These are phyloP conservation scores for Poeciliopsis paucimaculata DNA, from an alignment of 2,797 vertebrate species.

Conservation along the genomic window DNA sequence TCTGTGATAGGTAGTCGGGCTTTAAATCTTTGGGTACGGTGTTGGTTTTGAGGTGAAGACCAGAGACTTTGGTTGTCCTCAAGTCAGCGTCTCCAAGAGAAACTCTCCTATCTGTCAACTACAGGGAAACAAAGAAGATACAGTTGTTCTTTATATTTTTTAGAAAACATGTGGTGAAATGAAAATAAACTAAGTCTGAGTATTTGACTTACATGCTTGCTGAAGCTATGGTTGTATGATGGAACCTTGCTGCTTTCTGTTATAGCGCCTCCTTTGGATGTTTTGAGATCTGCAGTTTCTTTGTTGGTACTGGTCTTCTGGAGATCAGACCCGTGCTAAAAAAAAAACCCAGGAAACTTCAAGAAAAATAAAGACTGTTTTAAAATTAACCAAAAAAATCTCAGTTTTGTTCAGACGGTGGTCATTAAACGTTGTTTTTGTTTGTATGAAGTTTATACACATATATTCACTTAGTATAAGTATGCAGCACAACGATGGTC, in stretches of 20 bases:
- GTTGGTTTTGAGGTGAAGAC: conserved; percentile 67
- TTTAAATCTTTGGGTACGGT: conserved; percentile 69
- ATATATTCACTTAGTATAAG: too few species aligned
- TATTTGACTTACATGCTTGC: conserved; percentile 46
- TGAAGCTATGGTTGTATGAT: conserved; percentile 1
- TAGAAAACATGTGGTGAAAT: neutral
- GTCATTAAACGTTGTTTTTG: neutral
- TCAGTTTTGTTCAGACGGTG: neutral
- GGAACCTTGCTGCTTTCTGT: conserved; percentile 31
- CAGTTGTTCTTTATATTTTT: neutral
- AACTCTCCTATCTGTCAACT: conserved; percentile 38
- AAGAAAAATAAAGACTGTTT: neutral
- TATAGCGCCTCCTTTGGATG: conserved; percentile 76
- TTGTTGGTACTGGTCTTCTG: conserved; percentile 74
- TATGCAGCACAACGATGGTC: neutral
- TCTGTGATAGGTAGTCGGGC: conserved; percentile 56
- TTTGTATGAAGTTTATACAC: too few species aligned
- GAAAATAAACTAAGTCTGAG: neutral
- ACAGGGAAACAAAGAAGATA: conserved; percentile 20
- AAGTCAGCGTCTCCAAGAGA: conserved; percentile 46
- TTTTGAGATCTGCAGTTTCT: conserved; percentile 78
- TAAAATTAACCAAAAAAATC: neutral
- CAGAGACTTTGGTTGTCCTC: conserved; percentile 24
- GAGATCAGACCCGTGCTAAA: conserved; percentile 84
- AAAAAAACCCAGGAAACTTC: conserved; percentile 31